Percentiles rank a stretch among this genome's conserved stretches.
Conservation (phyloP, 2,888 invertebrate species). For the Laspeyria flexula region DNA sequence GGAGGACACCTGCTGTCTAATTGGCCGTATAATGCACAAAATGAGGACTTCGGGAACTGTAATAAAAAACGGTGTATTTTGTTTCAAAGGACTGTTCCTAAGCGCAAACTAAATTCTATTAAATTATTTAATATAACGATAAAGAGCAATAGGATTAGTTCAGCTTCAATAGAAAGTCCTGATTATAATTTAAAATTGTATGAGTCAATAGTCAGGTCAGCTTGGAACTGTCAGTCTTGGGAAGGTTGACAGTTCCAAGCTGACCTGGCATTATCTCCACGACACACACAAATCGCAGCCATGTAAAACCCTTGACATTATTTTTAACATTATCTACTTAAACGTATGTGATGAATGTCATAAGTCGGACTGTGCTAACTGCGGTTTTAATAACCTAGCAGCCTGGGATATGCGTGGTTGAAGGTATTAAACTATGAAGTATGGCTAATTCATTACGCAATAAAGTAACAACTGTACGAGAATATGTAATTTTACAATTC, state of each 20-base stretch:
- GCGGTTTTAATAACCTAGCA: slow-evolving; percentile 12
- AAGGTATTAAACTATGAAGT: slow-evolving; percentile 15
- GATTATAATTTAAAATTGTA: not conserved
- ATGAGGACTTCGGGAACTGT: slow-evolving; percentile 4
- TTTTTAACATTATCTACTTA: slow-evolving; percentile 55
- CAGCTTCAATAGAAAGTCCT: too few species aligned
- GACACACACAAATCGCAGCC: slow-evolving; percentile 61
- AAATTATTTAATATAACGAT: too few species aligned
- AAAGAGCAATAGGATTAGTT: too few species aligned
- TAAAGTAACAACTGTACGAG: slow-evolving; percentile 4
- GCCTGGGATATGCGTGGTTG: slow-evolving; percentile 12
- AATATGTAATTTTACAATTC: slow-evolving; percentile 17
- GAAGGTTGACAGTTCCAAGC: slow-evolving; percentile 21
- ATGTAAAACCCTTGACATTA: slow-evolving; percentile 70
- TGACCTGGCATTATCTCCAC: slow-evolving; percentile 56
- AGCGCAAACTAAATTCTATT: too few species aligned
- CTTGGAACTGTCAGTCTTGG: too few species aligned
- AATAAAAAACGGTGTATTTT: too few species aligned
- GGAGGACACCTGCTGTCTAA: slow-evolving; percentile 5
- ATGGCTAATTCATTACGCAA: slow-evolving; percentile 15
- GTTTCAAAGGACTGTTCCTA: too few species aligned
- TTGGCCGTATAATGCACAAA: slow-evolving; percentile 3
- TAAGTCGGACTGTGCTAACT: slow-evolving; percentile 29
- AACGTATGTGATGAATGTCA: slow-evolving; percentile 41
- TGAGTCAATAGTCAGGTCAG: too few species aligned